These are phyloP conservation scores for Sinelater perroti DNA, from an alignment of 2,888 invertebrate genomes.

Conservation along the genomic window DNA sequence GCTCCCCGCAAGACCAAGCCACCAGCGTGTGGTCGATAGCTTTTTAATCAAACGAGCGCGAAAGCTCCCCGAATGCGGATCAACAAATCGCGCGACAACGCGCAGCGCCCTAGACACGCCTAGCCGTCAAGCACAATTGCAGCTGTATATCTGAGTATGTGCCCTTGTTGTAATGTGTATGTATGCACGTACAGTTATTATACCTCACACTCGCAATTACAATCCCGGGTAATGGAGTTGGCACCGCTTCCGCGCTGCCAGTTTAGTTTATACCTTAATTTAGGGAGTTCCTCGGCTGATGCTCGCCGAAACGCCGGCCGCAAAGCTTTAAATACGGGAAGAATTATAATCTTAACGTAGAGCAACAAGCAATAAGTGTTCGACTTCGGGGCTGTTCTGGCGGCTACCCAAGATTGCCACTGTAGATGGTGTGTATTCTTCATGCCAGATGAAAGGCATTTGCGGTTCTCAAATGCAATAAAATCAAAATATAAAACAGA, in stretches of 20 bases:
- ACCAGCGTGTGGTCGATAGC: too few relatives aligned
- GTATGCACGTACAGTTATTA: conserved; percentile 38
- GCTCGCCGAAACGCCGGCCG: conserved; percentile 25
- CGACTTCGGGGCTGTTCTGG: conserved; percentile 21
- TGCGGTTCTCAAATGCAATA: too few relatives aligned
- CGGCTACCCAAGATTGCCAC: too few relatives aligned
- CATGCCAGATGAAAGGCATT: too few relatives aligned
- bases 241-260: conserved; percentile 35
- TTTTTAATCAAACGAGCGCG: too few relatives aligned
- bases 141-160: conserved; percentile 27
- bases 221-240: conserved; percentile 42
- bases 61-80: too few relatives aligned
- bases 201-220: conserved; percentile 40
- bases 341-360: conserved; percentile 37
- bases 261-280: conserved; percentile 38
- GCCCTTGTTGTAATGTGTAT: conserved; percentile 30
- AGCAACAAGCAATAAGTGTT: conserved; percentile 36
- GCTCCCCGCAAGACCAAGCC: too few relatives aligned
- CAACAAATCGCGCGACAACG: too few relatives aligned
- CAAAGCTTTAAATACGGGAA: conserved; percentile 33
- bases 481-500: too few relatives aligned
- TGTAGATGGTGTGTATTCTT: too few relatives aligned
- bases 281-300: conserved; percentile 29
- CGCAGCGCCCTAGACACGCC: too few relatives aligned
- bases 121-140: too few relatives aligned